A percentile compares a stretch with the other conserved stretches of the same genome.
Conservation (phyloP, 2,797 vertebrate genomes). For the Natrix natrix region DNA sequence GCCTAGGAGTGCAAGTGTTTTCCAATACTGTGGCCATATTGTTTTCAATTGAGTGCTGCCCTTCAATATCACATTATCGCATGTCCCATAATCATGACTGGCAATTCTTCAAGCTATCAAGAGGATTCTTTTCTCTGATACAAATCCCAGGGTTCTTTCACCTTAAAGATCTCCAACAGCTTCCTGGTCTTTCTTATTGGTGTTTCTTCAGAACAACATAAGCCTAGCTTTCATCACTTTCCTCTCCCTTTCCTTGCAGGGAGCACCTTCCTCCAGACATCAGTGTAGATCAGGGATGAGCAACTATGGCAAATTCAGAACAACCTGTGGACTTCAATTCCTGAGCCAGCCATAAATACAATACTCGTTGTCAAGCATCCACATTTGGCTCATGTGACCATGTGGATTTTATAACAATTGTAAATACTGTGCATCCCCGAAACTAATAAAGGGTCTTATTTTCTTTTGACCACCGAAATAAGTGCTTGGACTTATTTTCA, state of each 20-base stretch:
- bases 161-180: neutral
- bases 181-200: neutral
- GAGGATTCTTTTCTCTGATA: neutral
- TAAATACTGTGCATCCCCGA: neutral
- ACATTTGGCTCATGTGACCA: neutral
- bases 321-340: neutral
- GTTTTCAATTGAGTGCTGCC: neutral
- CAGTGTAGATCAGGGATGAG: neutral
- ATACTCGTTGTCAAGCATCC: neutral
- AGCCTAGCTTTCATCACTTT: neutral
- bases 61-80: neutral
- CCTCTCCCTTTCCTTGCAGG: neutral
- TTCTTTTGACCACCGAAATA: too few species aligned
- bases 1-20: neutral
- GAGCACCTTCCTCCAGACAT: neutral
- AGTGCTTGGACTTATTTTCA: too few species aligned
- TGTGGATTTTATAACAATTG: neutral
- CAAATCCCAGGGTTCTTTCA: neutral
- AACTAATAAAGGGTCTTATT: too few species aligned
- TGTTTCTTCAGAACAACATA: neutral
- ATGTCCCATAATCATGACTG: neutral
- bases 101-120: neutral
- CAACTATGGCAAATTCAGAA: neutral
- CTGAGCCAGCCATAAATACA: neutral
- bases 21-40: neutral